phyloP scores from a whole-genome alignment of 2,888 invertebrate genomes.

The Synanthedon myopaeformis region DNA sequence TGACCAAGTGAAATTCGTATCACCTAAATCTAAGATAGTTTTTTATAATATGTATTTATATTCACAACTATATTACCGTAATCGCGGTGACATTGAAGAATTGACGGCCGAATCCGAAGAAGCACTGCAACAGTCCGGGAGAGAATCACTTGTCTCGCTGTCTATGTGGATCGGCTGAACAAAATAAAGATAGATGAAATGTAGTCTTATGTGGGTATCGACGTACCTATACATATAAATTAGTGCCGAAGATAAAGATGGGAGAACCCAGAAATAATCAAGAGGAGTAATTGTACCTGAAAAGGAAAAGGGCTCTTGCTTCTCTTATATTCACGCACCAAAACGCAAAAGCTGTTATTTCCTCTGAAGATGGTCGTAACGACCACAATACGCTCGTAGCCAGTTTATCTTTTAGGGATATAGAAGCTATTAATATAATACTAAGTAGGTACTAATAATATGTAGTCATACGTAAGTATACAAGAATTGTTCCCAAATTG shows the following conservation, averaged over 20 bases:
- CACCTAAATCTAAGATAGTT: background rate
- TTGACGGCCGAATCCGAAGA: constrained; percentile 49
- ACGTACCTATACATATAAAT: background rate
- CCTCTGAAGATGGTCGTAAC: too few relatives aligned
- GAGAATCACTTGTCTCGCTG: constrained; percentile 60
- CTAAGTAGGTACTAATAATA: too few relatives aligned
- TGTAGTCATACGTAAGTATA: too few relatives aligned
- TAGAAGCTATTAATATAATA: too few relatives aligned
- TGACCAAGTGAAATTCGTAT: background rate
- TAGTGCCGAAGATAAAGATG: background rate
- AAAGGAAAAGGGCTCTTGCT: too few relatives aligned
- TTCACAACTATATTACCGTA: constrained; percentile 16
- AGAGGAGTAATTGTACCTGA: background rate
- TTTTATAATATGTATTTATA: background rate
- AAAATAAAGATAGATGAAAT: constrained; percentile 3
- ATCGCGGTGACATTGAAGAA: constrained; percentile 18
- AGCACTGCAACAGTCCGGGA: constrained; percentile 51
- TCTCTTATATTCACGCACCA: too few relatives aligned
- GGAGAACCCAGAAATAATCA: background rate
- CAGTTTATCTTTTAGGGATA: too few relatives aligned
- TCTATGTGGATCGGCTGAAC: constrained; percentile 58
- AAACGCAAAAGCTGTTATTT: too few relatives aligned
- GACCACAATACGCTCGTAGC: too few relatives aligned
- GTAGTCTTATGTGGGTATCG: too few relatives aligned
- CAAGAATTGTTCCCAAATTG: too few relatives aligned